Percentiles rank a stretch among this genome's conserved stretches.
phyloP scores from a whole-genome alignment of 2,888 invertebrate genomes.

The Chrysolina oricalcia region DNA sequence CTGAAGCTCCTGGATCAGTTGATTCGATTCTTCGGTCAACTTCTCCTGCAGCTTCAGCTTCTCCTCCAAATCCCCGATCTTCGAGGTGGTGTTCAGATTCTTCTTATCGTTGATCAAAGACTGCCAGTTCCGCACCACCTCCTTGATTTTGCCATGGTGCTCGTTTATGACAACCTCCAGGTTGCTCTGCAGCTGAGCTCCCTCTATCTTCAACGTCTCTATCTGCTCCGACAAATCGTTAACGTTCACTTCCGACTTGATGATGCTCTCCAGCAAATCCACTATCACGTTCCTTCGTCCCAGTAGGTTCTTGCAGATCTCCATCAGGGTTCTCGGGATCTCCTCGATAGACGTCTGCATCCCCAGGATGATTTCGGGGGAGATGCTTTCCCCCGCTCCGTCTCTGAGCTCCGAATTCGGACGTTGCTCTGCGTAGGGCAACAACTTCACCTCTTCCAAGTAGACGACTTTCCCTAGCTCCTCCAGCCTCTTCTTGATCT shows the following conservation, averaged over 20 bases:
- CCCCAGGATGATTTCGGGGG: conserved; percentile 55
- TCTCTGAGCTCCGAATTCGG: conserved; percentile 17
- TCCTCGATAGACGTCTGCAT: conserved; percentile 66
- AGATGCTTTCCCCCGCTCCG: conserved; percentile 50
- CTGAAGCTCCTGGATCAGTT: conserved; percentile 58
- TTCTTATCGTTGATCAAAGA: conserved; percentile 57
- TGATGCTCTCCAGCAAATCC: conserved; percentile 62
- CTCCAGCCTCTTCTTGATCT: conserved; percentile 66
- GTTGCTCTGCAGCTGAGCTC: conserved; percentile 60
- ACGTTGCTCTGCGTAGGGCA: conserved; percentile 47
- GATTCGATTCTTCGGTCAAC: conserved; percentile 56
- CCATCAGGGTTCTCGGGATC: conserved; percentile 63
- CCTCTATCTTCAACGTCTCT: conserved; percentile 60
- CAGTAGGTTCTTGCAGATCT: conserved; percentile 65
- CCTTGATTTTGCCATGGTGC: conserved; percentile 61
- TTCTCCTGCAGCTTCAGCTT: conserved; percentile 61
- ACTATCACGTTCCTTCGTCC: conserved; percentile 61
- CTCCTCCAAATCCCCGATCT: conserved; percentile 59
- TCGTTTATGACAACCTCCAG: conserved; percentile 61
- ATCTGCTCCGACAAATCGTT: conserved; percentile 59
- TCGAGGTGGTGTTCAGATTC: conserved; percentile 40
- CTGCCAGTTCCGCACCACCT: conserved; percentile 61
- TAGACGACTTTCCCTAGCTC: conserved; percentile 64
- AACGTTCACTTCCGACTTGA: conserved; percentile 59
- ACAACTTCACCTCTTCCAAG: conserved; percentile 62